Percentiles rank a stretch among this genome's conserved stretches.
phyloP scores from a whole-genome alignment of 2,888 invertebrate genomes.

The Rhagophthalmus giganteus region DNA sequence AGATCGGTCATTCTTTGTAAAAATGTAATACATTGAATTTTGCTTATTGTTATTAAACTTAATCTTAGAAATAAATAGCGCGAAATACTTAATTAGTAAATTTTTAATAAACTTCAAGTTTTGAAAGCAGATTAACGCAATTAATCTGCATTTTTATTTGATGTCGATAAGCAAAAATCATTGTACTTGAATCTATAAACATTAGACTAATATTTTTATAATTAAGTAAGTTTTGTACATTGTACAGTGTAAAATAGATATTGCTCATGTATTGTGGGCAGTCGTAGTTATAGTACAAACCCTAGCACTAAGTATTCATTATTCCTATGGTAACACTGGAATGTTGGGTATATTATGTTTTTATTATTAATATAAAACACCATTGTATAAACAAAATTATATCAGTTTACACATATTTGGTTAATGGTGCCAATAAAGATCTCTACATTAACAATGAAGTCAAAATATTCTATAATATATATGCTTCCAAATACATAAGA shows the following conservation, averaged over 20 bases:
- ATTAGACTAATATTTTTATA: constrained; percentile 54
- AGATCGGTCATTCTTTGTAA: constrained; percentile 16
- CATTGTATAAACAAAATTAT: constrained; percentile 29
- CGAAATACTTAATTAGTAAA: too few relatives aligned
- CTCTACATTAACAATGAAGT: constrained; percentile 39
- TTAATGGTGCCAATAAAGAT: constrained; percentile 50
- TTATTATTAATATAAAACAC: constrained; percentile 11
- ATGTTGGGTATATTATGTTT: constrained; percentile 40
- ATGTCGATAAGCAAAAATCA: too few relatives aligned
- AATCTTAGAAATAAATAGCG: constrained; percentile 10
- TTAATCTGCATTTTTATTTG: too few relatives aligned
- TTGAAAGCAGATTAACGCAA: too few relatives aligned
- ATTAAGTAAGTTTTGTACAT: constrained; percentile 55
- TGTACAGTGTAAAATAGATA: constrained; percentile 50
- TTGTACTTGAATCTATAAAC: constrained; percentile 34
- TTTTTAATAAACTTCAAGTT: too few relatives aligned
- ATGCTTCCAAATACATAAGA: neutral
- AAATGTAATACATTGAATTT: constrained; percentile 1
- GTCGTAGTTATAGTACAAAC: constrained; percentile 20
- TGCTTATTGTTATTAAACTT: neutral
- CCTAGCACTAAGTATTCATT: constrained; percentile 36
- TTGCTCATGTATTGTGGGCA: constrained; percentile 19
- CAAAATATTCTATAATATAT: constrained; percentile 1
- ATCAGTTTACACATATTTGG: constrained; percentile 35
- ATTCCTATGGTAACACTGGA: constrained; percentile 37